Conservation (phyloP, 2,113 vertebrate species). For the Triplophysa siluroides region DNA sequence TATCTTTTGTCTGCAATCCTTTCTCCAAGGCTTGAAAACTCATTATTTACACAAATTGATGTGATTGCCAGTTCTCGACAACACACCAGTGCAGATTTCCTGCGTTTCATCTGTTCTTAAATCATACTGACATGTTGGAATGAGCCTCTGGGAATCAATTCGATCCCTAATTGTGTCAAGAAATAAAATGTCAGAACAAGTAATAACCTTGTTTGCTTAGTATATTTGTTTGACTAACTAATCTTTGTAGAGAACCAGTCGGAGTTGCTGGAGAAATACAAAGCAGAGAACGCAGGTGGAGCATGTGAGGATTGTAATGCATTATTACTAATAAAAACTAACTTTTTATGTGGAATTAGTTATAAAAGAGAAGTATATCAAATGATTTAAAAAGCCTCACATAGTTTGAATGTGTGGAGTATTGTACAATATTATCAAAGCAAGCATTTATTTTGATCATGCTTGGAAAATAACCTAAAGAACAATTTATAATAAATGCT, state of each 20-base stretch:
- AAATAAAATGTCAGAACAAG: background rate
- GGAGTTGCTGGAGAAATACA: background rate
- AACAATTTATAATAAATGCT: no score
- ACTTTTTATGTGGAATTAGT: no score
- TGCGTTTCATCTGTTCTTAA: conserved; percentile 20
- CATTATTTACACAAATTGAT: conserved; percentile 54
- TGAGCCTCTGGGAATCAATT: conserved; percentile 1
- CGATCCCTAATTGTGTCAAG: conserved; percentile 24
- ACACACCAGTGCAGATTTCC: background rate
- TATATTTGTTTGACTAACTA: background rate
- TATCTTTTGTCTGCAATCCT: conserved; percentile 17
- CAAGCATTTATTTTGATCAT: no score
- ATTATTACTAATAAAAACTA: no score
- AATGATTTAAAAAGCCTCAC: no score
- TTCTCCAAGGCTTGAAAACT: conserved; percentile 47
- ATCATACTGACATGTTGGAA: conserved; percentile 19
- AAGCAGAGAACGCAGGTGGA: no score
- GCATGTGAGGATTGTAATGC: no score
- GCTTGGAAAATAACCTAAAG: no score
- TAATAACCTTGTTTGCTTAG: background rate
- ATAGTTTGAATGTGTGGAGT: no score
- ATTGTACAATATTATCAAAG: no score
- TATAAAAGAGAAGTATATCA: no score
- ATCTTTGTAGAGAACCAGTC: background rate
- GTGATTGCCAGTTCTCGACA: conserved; percentile 29